Evolutionary conservation across 2,888 invertebrate species (phyloP).

Genomic region (Agrenia bidenticulata): DNA sequence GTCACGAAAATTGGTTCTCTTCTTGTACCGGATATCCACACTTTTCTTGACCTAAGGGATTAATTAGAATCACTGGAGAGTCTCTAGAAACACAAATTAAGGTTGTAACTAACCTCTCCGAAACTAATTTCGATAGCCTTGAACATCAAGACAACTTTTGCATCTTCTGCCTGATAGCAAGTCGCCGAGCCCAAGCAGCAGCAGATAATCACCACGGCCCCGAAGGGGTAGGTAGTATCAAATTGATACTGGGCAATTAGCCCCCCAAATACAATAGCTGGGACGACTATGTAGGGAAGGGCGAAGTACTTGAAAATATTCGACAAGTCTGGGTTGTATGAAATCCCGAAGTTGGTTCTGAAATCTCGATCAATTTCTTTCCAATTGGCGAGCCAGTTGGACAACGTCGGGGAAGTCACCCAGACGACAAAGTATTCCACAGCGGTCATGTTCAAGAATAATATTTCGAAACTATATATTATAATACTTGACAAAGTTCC

Average conservation of each 20-base stretch:
- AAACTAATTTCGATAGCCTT: not conserved
- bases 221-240: not conserved
- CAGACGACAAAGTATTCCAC: conserved; percentile 5
- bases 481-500: not conserved
- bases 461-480: not conserved
- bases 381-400: not conserved
- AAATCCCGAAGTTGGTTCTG: not conserved
- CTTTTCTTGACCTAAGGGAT: not conserved
- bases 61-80: not conserved
- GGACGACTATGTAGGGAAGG: not conserved
- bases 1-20: not conserved
- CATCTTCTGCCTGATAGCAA: not conserved
- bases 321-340: not conserved
- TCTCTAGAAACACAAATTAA: too few species aligned
- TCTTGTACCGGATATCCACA: not conserved
- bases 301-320: not conserved
- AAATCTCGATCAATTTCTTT: conserved; percentile 1
- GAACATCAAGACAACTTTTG: not conserved
- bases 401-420: not conserved
- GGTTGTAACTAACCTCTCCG: not conserved
- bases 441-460: not conserved
- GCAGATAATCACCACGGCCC: not conserved
- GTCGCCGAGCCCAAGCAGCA: not conserved
- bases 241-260: not conserved
- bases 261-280: not conserved